Base-by-base conservation (phyloP, 2,113 vertebrate genomes). In the Alosa alosa region DNA sequence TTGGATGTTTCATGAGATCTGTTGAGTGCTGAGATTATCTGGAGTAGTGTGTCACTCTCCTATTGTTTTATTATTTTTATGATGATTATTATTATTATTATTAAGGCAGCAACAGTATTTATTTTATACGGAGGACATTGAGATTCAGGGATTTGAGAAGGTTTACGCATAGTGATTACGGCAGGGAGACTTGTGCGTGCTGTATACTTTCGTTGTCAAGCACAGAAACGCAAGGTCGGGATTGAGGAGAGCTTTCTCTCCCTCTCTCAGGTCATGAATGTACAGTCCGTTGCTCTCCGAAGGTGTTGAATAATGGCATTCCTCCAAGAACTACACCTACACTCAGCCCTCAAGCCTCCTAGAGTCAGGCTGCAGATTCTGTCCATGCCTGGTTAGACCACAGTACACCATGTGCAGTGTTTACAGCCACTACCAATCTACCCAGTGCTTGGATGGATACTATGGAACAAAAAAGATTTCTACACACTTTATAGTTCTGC, bases 111-210 rank as follows among this genome's bases (percentile, higher is more conserved):
- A 68, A 78, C 72, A 41, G 72, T 17, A 78, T 78, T 78, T 78
- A 72, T 31, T 72, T 72, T 1, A 36, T 36, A 72, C 64, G 36
- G 64, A 36, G 31, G 72, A 78, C 11, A 78, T 78, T 39, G 72
- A 78, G 72, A 78, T 78, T 78, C 72, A 78, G 72, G 72, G 72
- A 78, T 78, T 78, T 78, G 72, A 36, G 31, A 78, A 78, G 72
- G 72, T 78, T 78, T 78, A 78, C 72, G 72, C 72, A 36, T 78
- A 11, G 72, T 17, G 72, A 36, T 78, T 78, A 78, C 72, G 72
- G 72, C 72, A 39, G 72, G 72, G 72, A 78, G 72, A 78, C 25
- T 15, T 5, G 72, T 41, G 60, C n/a, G 72, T 36, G 72, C 41
- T 39, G 72, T 78, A 78, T 41, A 78, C 31, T 3, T 78, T 78